These are phyloP conservation scores for Apotomis betuletana DNA, from an alignment of 2,888 invertebrate genomes.

Conservation along the genomic window DNA sequence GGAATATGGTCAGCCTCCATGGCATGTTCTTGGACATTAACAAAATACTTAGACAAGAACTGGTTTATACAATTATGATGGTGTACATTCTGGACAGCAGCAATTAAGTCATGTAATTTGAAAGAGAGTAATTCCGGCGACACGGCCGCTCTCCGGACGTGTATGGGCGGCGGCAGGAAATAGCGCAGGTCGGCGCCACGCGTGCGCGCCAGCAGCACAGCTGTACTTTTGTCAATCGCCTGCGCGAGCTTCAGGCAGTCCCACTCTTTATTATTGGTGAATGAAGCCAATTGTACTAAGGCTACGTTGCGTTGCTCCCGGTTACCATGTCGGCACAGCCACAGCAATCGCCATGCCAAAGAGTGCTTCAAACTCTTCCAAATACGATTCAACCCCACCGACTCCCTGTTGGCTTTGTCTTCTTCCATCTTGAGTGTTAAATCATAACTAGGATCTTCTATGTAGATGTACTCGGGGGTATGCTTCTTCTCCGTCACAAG, in stretches of 20 bases:
- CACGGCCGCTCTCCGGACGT: conserved; percentile 69
- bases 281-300: conserved; percentile 85
- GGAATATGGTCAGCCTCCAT: conserved; percentile 71
- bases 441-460: conserved; percentile 73
- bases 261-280: conserved; percentile 87
- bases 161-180: conserved; percentile 88
- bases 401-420: conserved; percentile 57
- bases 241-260: conserved; percentile 90
- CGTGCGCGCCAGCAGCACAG: conserved; percentile 90
- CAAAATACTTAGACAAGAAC: conserved; percentile 73
- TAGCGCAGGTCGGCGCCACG: conserved; percentile 87
- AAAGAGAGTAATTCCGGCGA: conserved; percentile 71
- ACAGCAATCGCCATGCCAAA: conserved; percentile 86
- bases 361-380: conserved; percentile 86
- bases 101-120: conserved; percentile 66
- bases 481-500: conserved; percentile 73
- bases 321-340: conserved; percentile 86
- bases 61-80: conserved; percentile 71
- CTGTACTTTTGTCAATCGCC: conserved; percentile 89
- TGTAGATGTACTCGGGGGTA: conserved; percentile 74
- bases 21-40: conserved; percentile 70
- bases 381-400: conserved; percentile 66
- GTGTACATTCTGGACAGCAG: conserved; percentile 58
- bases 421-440: conserved; percentile 60
- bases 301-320: conserved; percentile 85